Evolutionary conservation across 2,888 invertebrate genomes (phyloP).

Genomic region (Noctua janthe): DNA sequence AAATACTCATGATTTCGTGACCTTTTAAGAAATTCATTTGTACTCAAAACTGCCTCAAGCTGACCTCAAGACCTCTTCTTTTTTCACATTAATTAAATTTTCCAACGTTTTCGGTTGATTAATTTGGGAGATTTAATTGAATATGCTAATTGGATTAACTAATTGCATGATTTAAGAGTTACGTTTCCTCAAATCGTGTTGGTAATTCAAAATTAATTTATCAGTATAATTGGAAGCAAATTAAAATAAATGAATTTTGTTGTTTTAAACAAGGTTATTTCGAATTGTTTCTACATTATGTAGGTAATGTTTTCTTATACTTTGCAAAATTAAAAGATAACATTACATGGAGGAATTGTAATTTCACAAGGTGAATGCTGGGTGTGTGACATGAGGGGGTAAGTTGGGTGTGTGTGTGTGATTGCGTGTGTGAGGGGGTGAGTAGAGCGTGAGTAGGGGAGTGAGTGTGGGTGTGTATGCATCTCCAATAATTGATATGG

Average conservation of each 20-base stretch:
- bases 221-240: not conserved
- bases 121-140: not conserved
- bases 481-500: no score
- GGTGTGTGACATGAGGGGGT: no score
- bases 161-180: not conserved
- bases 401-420: no score
- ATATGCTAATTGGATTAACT: slow-evolving; percentile 15
- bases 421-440: no score
- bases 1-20: slow-evolving; percentile 29
- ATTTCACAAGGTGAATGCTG: not conserved
- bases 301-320: slow-evolving; percentile 16
- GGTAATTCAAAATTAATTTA: slow-evolving; percentile 2
- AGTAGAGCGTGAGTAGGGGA: no score
- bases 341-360: not conserved
- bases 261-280: slow-evolving; percentile 13
- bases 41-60: slow-evolving; percentile 27
- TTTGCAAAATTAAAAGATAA: slow-evolving; percentile 34
- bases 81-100: slow-evolving; percentile 32
- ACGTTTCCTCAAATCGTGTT: not conserved
- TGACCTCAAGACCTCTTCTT: not conserved
- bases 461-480: no score
- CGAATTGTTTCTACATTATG: not conserved
- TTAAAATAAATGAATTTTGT: not conserved
- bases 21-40: slow-evolving; percentile 48
- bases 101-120: slow-evolving; percentile 10